phyloP scores from a whole-genome alignment of 1,140 invertebrate genomes.

The Camponotus vicinus region DNA sequence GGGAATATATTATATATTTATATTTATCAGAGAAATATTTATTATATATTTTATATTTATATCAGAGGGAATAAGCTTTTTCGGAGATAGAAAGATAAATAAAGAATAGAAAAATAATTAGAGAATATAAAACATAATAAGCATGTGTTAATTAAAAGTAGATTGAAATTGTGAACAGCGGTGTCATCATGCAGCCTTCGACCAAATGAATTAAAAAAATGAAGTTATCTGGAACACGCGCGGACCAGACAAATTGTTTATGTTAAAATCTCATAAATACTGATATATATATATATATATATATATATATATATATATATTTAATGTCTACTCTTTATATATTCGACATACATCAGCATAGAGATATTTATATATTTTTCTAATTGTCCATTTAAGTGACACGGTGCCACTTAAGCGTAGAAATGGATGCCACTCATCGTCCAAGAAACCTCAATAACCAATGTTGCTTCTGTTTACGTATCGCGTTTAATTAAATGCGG shows the following conservation, averaged over 20 bases:
- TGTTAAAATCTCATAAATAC: slow-evolving; percentile 2
- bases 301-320: too few relatives aligned
- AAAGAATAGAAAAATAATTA: too few relatives aligned
- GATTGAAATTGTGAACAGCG: too few relatives aligned
- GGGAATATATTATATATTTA: too few relatives aligned
- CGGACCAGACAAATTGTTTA: slow-evolving; percentile 6
- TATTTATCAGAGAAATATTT: too few relatives aligned
- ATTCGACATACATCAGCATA: background rate
- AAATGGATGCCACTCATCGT: background rate
- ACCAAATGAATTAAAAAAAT: background rate
- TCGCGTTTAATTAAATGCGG: slow-evolving; percentile 36
- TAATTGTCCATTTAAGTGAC: background rate
- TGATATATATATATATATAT: too few relatives aligned
- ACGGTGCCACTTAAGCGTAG: background rate
- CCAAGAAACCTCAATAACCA: background rate
- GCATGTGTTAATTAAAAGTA: too few relatives aligned
- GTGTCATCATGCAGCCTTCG: too few relatives aligned
- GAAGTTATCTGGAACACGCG: slow-evolving; percentile 7
- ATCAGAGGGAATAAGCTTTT: background rate
- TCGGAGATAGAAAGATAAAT: too few relatives aligned
- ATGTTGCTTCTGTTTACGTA: slow-evolving; percentile 12
- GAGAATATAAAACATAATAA: too few relatives aligned
- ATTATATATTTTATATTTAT: too few relatives aligned
- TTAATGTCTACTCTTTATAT: background rate
- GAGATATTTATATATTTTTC: slow-evolving; percentile 11